A percentile compares a stretch with the other conserved stretches of the same genome.
Conservation (phyloP, 2,113 vertebrate genomes). For the Rhinogobius similis region DNA sequence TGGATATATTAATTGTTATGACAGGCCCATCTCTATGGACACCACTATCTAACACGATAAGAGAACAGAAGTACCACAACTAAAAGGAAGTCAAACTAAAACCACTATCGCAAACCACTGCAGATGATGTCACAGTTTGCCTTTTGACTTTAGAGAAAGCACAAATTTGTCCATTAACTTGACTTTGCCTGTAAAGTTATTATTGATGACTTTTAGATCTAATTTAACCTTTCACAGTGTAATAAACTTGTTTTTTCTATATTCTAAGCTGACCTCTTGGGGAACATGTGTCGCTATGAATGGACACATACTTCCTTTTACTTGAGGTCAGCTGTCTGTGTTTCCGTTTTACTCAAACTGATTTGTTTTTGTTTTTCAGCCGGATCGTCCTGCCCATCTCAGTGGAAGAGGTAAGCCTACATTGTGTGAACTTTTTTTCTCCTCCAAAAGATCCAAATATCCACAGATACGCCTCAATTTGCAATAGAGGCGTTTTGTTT, state of each 20-base stretch:
- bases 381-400: constrained; percentile 92
- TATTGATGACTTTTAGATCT: neutral
- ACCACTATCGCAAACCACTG: neutral
- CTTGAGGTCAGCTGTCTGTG: neutral
- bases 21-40: too few species aligned
- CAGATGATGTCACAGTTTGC: neutral
- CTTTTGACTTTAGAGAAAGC: neutral
- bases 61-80: too few species aligned
- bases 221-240: neutral
- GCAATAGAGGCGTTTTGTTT: too few species aligned
- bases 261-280: neutral
- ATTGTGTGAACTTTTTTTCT: neutral
- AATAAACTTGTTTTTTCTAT: neutral
- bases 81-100: too few species aligned
- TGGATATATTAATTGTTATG: too few species aligned
- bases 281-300: neutral
- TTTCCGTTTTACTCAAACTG: neutral
- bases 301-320: neutral
- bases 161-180: neutral
- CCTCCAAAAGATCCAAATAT: neutral
- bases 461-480: too few species aligned
- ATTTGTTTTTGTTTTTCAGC: constrained; percentile 72
- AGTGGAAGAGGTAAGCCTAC: constrained; percentile 92
- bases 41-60: too few species aligned
- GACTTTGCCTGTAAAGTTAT: neutral